A percentile compares a stretch with the other conserved stretches of the same genome.
These are phyloP conservation scores for Berghia stephanieae DNA, from an alignment of 1,140 invertebrate genomes.

Conservation along the genomic window DNA sequence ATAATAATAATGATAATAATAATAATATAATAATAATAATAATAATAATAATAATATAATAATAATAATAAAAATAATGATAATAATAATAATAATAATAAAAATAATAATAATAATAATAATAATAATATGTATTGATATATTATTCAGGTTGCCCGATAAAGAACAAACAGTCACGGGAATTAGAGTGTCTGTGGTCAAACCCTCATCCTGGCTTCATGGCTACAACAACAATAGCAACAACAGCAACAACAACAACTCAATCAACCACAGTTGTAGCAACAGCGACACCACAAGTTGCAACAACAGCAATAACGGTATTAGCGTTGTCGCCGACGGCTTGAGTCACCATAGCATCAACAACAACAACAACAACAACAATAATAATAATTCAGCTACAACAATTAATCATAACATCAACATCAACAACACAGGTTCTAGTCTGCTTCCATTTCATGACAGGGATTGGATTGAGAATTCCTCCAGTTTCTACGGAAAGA, in stretches of 20 bases:
- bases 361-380: constrained; percentile 23
- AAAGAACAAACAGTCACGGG: constrained; percentile 55
- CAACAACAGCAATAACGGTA: constrained; percentile 21
- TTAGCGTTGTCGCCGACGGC: constrained; percentile 12
- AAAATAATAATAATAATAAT: no score
- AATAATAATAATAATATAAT: constrained; percentile 14
- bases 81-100: neutral
- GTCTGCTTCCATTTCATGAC: neutral
- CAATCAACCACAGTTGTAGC: no score
- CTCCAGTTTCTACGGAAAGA: constrained; percentile 23
- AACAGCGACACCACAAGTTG: constrained; percentile 14
- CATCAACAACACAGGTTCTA: neutral
- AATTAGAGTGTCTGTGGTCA: constrained; percentile 63
- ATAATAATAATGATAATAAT: constrained; percentile 32
- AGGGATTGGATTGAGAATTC: constrained; percentile 16
- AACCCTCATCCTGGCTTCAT: constrained; percentile 45
- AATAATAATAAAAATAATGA: neutral
- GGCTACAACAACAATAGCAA: constrained; percentile 33
- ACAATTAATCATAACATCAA: neutral
- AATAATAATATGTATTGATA: neutral
- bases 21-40: constrained; percentile 35
- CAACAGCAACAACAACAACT: constrained; percentile 30
- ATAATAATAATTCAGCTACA: neutral
- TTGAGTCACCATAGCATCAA: constrained; percentile 10
- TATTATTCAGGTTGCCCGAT: constrained; percentile 47